These are phyloP conservation scores for Romanomermis culicivorax DNA, from an alignment of 2,888 invertebrate genomes.

Conservation along the genomic window DNA sequence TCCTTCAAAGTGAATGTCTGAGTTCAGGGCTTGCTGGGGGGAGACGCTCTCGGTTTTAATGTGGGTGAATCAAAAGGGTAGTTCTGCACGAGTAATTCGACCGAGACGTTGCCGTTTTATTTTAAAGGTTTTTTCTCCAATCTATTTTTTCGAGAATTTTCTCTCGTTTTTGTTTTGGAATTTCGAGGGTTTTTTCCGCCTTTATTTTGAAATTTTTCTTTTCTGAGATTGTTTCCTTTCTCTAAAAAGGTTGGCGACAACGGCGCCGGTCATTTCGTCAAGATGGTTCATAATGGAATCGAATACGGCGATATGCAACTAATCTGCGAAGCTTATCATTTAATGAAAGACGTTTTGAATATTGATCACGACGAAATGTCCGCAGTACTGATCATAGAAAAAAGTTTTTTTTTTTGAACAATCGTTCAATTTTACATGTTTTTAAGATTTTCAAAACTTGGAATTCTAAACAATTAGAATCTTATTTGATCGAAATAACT, in stretches of 20 bases:
- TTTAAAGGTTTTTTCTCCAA: too few relatives aligned
- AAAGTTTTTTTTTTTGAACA: not conserved
- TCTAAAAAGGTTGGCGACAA: slow-evolving; percentile 78
- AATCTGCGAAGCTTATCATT: slow-evolving; percentile 84
- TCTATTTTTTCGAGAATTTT: too few relatives aligned
- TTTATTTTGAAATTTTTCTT: too few relatives aligned
- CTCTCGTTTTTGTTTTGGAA: too few relatives aligned
- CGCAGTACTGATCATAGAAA: slow-evolving; percentile 27
- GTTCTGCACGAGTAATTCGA: too few relatives aligned
- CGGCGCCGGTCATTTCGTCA: slow-evolving; percentile 95
- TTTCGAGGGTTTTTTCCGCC: too few relatives aligned
- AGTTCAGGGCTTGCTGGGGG: too few relatives aligned
- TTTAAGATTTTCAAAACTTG: slow-evolving; percentile 59
- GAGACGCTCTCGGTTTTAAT: too few relatives aligned
- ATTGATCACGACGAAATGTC: slow-evolving; percentile 57
- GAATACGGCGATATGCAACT: slow-evolving; percentile 99
- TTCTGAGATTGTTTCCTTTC: too few relatives aligned
- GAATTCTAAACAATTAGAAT: slow-evolving; percentile 85
- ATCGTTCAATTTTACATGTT: slow-evolving; percentile 3
- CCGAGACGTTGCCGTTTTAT: too few relatives aligned
- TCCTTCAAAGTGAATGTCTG: too few relatives aligned
- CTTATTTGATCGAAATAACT: slow-evolving; percentile 91
- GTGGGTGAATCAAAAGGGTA: too few relatives aligned
- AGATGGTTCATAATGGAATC: slow-evolving; percentile 99
- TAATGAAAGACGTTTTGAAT: slow-evolving; percentile 51